phyloP scores from a whole-genome alignment of 2,888 invertebrate genomes.

The Conops quadrifasciatus region DNA sequence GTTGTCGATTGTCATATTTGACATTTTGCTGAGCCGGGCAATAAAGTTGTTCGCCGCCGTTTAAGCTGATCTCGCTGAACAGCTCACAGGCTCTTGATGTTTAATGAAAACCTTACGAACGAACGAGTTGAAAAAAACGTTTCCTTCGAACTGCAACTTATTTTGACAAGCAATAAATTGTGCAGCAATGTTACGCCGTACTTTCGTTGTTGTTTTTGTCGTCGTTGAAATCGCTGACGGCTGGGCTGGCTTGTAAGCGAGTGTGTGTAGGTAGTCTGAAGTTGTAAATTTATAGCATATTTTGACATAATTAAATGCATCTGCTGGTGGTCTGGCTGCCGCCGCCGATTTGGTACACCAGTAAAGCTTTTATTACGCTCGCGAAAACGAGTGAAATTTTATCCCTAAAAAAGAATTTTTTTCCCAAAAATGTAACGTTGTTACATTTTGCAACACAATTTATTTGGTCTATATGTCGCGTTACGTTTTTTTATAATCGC shows the following conservation, averaged over 20 bases:
- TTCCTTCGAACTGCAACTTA: not conserved
- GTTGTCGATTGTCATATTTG: conserved; percentile 50
- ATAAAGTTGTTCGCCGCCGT: conserved; percentile 21
- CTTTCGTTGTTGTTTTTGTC: not conserved
- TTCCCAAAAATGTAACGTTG: too few relatives aligned
- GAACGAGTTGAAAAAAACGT: not conserved
- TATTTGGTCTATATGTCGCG: too few relatives aligned
- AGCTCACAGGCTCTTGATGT: not conserved
- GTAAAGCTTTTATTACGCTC: not conserved
- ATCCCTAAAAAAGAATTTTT: not conserved
- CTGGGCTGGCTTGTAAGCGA: not conserved
- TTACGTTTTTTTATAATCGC: too few relatives aligned
- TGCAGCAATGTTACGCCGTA: not conserved
- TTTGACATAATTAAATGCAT: conserved; percentile 24
- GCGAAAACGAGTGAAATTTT: conserved; percentile 13
- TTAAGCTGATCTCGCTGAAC: conserved; percentile 2
- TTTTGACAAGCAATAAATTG: conserved; percentile 2
- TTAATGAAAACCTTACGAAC: not conserved
- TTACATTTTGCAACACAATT: too few relatives aligned
- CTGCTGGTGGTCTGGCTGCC: conserved; percentile 13
- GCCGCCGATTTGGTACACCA: not conserved
- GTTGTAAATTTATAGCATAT: conserved; percentile 27
- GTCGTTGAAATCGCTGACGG: not conserved
- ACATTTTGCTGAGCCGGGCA: conserved; percentile 33
- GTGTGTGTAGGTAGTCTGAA: not conserved